These are phyloP conservation scores for Epizoanthus illoricatus DNA, from an alignment of 92 coral and sea anemone species.

Conservation along the genomic window DNA sequence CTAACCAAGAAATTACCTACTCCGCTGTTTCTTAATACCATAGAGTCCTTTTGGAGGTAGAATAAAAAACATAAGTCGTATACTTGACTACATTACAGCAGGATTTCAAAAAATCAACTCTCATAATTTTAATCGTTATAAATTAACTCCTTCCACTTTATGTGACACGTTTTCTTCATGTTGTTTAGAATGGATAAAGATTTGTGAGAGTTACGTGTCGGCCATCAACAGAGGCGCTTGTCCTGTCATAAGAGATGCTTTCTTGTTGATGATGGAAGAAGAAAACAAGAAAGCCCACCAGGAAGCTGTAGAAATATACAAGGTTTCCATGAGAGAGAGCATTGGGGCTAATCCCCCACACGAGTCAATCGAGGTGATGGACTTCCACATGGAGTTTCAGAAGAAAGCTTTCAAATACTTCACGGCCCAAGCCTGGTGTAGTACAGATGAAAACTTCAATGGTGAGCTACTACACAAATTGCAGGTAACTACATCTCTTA, in stretches of 20 bases:
- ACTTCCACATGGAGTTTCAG: constrained; percentile 26
- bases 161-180: not conserved
- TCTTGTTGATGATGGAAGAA: constrained; percentile 4
- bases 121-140: too few species aligned
- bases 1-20: too few species aligned
- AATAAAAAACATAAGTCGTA: too few species aligned
- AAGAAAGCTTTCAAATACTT: constrained; percentile 21
- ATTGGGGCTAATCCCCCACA: not conserved
- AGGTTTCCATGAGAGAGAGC: not conserved
- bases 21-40: too few species aligned
- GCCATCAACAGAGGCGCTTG: constrained; percentile 39
- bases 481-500: not conserved
- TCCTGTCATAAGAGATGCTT: constrained; percentile 24
- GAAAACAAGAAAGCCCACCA: constrained; percentile 1
- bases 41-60: too few species aligned
- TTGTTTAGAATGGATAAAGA: constrained; percentile 31
- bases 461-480: not conserved
- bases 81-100: too few species aligned
- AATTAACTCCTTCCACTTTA: too few species aligned
- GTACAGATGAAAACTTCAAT: constrained; percentile 25
- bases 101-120: too few species aligned
- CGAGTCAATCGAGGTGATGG: constrained; percentile 2
- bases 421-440: constrained; percentile 28
- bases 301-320: not conserved
- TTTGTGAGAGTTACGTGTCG: constrained; percentile 35